Conservation (phyloP, 2,113 vertebrate genomes). For the Apteryx owenii region DNA sequence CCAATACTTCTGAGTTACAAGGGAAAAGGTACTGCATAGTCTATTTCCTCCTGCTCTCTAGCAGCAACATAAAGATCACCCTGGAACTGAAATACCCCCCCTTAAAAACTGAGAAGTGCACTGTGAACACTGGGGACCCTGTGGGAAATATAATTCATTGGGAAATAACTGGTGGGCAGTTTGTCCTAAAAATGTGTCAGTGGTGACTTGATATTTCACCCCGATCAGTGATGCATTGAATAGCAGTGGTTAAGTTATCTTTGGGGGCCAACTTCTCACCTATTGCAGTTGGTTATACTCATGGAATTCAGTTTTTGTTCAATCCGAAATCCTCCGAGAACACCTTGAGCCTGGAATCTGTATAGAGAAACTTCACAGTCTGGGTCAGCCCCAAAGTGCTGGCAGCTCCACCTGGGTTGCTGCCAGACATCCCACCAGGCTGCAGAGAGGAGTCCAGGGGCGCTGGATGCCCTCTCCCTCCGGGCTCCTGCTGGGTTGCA, state of each 20-base stretch:
- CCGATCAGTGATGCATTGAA: background rate
- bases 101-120: background rate
- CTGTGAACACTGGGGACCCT: background rate
- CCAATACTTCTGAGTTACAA: background rate
- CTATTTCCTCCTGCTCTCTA: background rate
- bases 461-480: background rate
- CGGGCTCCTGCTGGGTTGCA: background rate
- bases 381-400: background rate
- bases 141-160: background rate
- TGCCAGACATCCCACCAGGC: background rate
- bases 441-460: no score
- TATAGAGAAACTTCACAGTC: background rate
- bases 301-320: background rate
- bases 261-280: background rate
- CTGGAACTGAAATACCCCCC: background rate
- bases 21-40: background rate
- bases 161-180: background rate
- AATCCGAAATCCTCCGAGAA: background rate
- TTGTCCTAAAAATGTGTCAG: background rate
- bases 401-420: background rate
- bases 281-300: background rate
- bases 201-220: background rate
- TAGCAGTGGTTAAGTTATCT: background rate
- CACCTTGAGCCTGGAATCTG: background rate
- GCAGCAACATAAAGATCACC: background rate